Conservation (phyloP, 2,888 invertebrate species). For the Sinhomidia bicolor region DNA sequence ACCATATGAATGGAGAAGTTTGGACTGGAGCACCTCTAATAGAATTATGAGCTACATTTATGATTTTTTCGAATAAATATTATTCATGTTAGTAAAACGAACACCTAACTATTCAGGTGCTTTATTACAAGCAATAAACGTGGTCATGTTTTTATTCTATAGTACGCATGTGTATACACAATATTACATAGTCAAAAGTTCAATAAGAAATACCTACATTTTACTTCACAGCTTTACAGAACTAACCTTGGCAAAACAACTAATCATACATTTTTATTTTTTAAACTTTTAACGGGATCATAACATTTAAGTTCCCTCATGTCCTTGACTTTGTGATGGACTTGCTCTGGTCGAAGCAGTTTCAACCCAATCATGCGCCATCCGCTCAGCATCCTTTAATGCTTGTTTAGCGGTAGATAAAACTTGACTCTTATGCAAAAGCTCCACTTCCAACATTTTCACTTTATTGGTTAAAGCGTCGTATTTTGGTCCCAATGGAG, state of each 20-base stretch:
- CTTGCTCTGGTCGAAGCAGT: slow-evolving; percentile 29
- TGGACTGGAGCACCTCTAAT: neutral
- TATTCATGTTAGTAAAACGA: neutral
- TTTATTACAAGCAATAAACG: neutral
- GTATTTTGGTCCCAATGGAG: slow-evolving; percentile 51
- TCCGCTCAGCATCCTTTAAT: slow-evolving; percentile 55
- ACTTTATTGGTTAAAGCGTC: slow-evolving; percentile 60
- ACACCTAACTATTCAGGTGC: neutral
- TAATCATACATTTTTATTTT: neutral
- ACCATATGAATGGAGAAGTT: slow-evolving; percentile 51
- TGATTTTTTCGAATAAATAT: slow-evolving; percentile 9
- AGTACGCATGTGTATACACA: neutral
- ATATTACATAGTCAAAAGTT: neutral
- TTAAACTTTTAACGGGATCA: neutral
- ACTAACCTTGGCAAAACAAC: neutral
- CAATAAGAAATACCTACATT: neutral
- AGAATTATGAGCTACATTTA: slow-evolving; percentile 40
- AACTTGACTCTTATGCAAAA: slow-evolving; percentile 59
- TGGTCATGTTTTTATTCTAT: neutral
- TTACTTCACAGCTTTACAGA: neutral
- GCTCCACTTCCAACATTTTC: slow-evolving; percentile 67
- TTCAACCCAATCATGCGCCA: slow-evolving; percentile 19
- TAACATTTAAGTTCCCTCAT: neutral
- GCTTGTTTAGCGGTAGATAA: slow-evolving; percentile 67
- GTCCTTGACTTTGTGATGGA: slow-evolving; percentile 37